phyloP scores from a whole-genome alignment of 2,113 vertebrate species.

The Jacana jacana region DNA sequence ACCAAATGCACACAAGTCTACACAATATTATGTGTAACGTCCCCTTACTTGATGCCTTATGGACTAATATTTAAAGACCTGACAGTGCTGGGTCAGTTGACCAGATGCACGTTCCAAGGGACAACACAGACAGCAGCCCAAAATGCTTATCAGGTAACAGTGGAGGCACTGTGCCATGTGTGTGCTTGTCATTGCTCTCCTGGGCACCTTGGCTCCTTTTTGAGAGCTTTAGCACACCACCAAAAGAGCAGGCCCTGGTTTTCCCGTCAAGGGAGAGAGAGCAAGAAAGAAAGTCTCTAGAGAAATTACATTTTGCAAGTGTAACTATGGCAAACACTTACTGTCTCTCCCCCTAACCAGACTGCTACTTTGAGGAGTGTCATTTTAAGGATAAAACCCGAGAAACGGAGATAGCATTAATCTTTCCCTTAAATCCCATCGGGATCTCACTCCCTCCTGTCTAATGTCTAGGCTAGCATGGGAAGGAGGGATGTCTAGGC shows the following conservation, averaged over 20 bases:
- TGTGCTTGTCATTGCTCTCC: neutral
- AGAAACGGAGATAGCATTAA: neutral
- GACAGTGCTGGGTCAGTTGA: neutral
- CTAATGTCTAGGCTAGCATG: neutral
- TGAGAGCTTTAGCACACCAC: neutral
- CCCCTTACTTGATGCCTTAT: neutral
- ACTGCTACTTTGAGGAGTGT: neutral
- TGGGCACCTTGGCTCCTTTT: neutral
- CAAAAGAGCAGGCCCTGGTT: neutral
- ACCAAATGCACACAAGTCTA: neutral
- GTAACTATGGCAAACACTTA: neutral
- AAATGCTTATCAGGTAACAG: accelerated
- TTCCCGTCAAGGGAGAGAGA: neutral
- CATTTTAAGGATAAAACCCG: neutral
- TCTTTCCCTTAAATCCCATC: neutral
- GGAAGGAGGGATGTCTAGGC: too few relatives aligned
- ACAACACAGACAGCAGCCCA: neutral
- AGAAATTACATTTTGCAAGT: neutral
- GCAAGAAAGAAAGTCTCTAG: neutral
- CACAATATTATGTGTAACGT: accelerated
- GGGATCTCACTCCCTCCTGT: neutral
- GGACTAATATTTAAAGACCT: neutral
- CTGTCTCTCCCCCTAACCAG: too few relatives aligned
- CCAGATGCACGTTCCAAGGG: neutral
- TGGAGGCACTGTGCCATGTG: neutral